These are phyloP conservation scores for Ailuropoda melanoleuca DNA, from an alignment of 2,113 vertebrate genomes.

Conservation along the genomic window DNA sequence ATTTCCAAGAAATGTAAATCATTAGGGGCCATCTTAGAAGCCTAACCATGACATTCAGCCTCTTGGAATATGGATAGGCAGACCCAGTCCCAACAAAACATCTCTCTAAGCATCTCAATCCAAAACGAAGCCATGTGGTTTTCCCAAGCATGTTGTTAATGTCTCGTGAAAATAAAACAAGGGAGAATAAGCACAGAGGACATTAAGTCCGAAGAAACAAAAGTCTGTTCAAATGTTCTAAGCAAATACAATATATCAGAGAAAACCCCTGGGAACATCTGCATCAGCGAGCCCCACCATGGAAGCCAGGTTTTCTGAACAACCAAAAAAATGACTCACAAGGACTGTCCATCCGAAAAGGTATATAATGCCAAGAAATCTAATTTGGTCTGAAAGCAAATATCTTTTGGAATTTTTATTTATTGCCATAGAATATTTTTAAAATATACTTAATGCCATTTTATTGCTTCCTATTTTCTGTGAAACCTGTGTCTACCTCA, in stretches of 20 bases:
- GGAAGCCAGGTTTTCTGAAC: not conserved
- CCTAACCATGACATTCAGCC: not conserved
- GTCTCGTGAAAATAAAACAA: slow-evolving; percentile 29
- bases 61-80: slow-evolving; percentile 14
- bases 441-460: slow-evolving; percentile 10
- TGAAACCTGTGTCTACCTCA: not conserved
- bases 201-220: not conserved
- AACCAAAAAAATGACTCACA: not conserved
- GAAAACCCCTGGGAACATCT: not conserved
- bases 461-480: not conserved
- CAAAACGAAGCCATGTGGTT: not conserved
- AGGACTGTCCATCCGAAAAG: not conserved
- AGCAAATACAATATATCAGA: not conserved
- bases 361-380: not conserved
- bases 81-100: not conserved
- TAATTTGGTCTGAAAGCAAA: slow-evolving; percentile 18
- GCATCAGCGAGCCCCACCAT: not conserved
- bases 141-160: not conserved
- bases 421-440: not conserved
- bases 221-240: slow-evolving; percentile 30
- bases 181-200: not conserved
- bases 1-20: not conserved
- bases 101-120: slow-evolving; percentile 1
- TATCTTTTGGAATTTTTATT: slow-evolving; percentile 13
- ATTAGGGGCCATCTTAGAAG: not conserved